Evolutionary conservation across 2,888 invertebrate species (phyloP).

Genomic region (Tetranychus truncatus): DNA sequence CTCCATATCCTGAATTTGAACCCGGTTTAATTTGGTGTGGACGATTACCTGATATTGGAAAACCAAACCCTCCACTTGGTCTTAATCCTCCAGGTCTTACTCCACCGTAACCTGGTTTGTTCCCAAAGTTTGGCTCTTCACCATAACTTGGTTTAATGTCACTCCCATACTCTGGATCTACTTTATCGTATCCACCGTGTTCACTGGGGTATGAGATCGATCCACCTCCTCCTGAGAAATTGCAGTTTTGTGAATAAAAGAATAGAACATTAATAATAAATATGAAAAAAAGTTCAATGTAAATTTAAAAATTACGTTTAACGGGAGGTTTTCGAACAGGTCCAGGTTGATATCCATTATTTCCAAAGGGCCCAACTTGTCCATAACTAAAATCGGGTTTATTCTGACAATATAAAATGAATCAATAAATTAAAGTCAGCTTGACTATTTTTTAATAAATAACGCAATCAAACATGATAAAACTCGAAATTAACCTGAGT

Average conservation of each 20-base stretch:
- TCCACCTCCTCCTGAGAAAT: not conserved
- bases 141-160: too few relatives aligned
- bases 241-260: too few relatives aligned
- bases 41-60: too few relatives aligned
- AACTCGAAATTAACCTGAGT: not conserved
- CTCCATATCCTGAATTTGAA: not conserved
- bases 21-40: too few relatives aligned
- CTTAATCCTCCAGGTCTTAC: too few relatives aligned
- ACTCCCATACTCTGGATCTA: not conserved
- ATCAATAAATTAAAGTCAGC: not conserved
- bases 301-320: not conserved
- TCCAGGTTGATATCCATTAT: not conserved
- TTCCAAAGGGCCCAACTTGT: not conserved
- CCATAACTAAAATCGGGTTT: not conserved
- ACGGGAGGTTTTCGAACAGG: not conserved
- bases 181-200: not conserved
- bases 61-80: too few relatives aligned
- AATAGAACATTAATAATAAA: not conserved
- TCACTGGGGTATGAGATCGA: not conserved
- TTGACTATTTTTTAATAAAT: not conserved
- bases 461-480: not conserved
- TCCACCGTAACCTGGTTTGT: too few relatives aligned
- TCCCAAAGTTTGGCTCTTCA: too few relatives aligned
- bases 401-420: not conserved
- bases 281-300: not conserved